Base-by-base conservation (phyloP, 2,888 invertebrate genomes). In the Polydrusus pterygomalis region DNA sequence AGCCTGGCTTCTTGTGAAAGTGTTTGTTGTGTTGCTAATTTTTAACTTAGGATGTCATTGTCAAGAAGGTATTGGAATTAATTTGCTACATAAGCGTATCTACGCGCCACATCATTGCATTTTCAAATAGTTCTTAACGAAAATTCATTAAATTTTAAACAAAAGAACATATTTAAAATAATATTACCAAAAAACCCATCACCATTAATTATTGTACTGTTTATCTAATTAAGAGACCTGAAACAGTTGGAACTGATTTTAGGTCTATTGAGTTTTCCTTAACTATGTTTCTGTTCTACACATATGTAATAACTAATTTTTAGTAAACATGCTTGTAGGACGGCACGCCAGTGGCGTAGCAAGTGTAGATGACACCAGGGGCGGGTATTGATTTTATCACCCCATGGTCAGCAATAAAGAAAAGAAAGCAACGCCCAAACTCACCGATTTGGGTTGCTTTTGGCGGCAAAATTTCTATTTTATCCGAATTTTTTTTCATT, bases 1-100 rank as follows among this genome's bases (percentile, higher is more conserved):
- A 43, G 25, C 25, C n/a, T 40, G 25, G 20, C 25, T 63, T 34
- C 18, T 71, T 54, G 71, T 40, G 43, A 71, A 63, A 71, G 71
- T 71, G 64, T 51, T 54, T 47, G 20, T 62, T 58, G 25, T 71
- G 54, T 54, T 71, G 1, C 13, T 71, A 40, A 3, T 63, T 64
- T 38, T 43, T 40, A 40, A 20, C 1, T 64, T 49, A 25, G 34
- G 40, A 30, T 63, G 71, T 43, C 49, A 30, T 15, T 62, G 51
- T 54, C 71, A 63, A 54, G 51, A 71, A 62, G 71, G 71, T 71
- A 71, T 25, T 15, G 0, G 34, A 30, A 34, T 15, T 56, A 1
- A 34, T 34, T 34, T 34, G 8, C 34, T 51, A 43, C n/a, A 13
- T 13, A 13, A 3, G n/a, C 9, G n/a, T 43, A n/a, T n/a, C n/a